Evolutionary conservation across 2,113 vertebrate species (phyloP), one percentile per base, ranked within the genome.

Genomic region (Alosa alosa): DNA sequence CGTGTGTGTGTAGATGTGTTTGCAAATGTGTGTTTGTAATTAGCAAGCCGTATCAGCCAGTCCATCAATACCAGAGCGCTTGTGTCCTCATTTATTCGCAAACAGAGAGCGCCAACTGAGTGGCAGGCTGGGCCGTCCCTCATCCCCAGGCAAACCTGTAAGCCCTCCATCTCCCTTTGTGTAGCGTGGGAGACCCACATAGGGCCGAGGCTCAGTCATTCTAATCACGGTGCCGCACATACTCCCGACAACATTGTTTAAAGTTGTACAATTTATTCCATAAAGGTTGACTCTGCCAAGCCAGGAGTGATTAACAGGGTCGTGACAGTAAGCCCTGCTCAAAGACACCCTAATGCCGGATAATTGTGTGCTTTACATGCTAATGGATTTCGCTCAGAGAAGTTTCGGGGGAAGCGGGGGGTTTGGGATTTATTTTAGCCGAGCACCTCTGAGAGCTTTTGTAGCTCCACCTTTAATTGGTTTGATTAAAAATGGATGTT

Each of bases 1-100:
- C 39, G 55, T 41, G 78, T 81, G 46, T 72, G 84, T 75, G 64
- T 11, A 78, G 45, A 4, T 31, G 64, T 36, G 64, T 72, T 31
- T 72, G 64, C 6, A 22, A 22, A 60, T 20, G 20, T 60, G 85
- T 84, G 55, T 78, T 64, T 45, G 55, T 60, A 64, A 85, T 82
- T 49, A 82, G 81, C 57, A 72, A 49, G 60, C 47, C 15, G 31
- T 86, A 83, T 85, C 84, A 52, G 55, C 84, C 84, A 84, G 82
- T 84, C 86, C 87, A 81, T 87, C 89, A 86, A 55, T 64, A 83
- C 57, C 85, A 82, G 57, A 75, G 36, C 78, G 47, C 39, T 50
- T 82, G 50, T 85, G 15, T 49, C 87, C 82, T 86, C 44, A 39
- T 86, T 84, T 82, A 47, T 81, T 44, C 44, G 68, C 72, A 36